A percentile compares a stretch with the other conserved stretches of the same genome.
Evolutionary conservation across 2,113 vertebrate genomes (phyloP).

Genomic region (Rostratula benghalensis): DNA sequence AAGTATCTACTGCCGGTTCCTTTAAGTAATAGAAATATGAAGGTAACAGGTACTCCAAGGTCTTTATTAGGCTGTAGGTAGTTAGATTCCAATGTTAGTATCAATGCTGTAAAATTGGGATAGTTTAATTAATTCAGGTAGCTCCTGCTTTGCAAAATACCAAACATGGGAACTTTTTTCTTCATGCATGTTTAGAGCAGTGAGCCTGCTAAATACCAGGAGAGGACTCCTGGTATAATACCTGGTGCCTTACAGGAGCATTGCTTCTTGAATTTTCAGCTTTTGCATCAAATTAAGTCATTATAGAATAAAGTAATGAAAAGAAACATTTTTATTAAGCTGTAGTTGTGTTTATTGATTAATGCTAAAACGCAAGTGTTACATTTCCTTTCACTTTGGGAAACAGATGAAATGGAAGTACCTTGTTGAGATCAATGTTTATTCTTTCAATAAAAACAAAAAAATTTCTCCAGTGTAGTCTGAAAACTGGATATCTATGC

Average conservation of each 20-base stretch:
- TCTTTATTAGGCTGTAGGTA: neutral
- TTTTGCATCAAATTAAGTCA: neutral
- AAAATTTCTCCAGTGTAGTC: neutral
- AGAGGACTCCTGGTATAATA: neutral
- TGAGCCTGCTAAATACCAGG: neutral
- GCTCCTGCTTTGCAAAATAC: neutral
- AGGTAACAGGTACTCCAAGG: neutral
- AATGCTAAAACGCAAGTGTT: neutral
- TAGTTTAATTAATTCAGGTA: neutral
- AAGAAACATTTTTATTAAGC: neutral
- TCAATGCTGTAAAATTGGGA: neutral
- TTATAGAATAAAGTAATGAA: neutral
- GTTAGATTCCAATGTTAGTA: neutral
- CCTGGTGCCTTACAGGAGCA: neutral
- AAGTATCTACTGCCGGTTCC: neutral
- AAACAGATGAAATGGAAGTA: neutral
- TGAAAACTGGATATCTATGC: neutral
- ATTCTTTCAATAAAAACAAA: neutral
- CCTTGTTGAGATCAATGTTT: neutral
- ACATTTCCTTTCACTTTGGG: neutral
- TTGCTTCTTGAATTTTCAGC: neutral
- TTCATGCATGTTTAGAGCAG: neutral
- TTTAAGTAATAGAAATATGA: constrained; percentile 8
- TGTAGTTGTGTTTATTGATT: neutral
- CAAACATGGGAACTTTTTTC: neutral